Conservation (phyloP, 1,140 invertebrate species). For the Pogonomyrmex californicus region DNA sequence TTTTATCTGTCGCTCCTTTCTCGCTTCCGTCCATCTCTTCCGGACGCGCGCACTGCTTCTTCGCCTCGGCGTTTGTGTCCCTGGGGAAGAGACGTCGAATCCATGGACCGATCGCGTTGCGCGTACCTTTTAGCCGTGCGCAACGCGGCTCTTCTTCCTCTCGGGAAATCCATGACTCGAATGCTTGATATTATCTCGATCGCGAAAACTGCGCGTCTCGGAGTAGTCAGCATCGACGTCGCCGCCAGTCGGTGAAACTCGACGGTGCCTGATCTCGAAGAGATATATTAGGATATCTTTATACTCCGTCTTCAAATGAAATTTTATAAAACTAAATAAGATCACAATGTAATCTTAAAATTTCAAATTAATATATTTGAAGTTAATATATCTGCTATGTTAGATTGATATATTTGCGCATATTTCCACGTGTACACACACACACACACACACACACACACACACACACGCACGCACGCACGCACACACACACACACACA, state of each 20-base stretch:
- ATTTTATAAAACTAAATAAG: not conserved
- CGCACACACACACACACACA: too few relatives aligned
- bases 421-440: too few relatives aligned
- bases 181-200: slow-evolving; percentile 75
- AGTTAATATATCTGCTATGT: not conserved
- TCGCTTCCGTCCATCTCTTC: slow-evolving; percentile 40
- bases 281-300: not conserved
- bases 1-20: slow-evolving; percentile 63
- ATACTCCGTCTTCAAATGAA: not conserved
- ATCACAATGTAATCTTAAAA: not conserved
- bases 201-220: slow-evolving; percentile 62
- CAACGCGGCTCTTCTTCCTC: slow-evolving; percentile 69
- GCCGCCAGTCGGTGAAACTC: slow-evolving; percentile 51
- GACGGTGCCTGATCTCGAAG: not conserved
- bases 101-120: slow-evolving; percentile 71
- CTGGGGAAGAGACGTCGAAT: slow-evolving; percentile 72
- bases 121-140: slow-evolving; percentile 68
- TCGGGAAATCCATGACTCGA: slow-evolving; percentile 75
- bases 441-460: too few relatives aligned
- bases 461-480: too few relatives aligned
- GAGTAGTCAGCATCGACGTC: slow-evolving; percentile 45
- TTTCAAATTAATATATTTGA: not conserved
- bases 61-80: slow-evolving; percentile 63
- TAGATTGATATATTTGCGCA: too few relatives aligned
- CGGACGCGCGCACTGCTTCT: slow-evolving; percentile 57